phyloP scores from a whole-genome alignment of 2,113 vertebrate genomes.

The Albula goreensis region DNA sequence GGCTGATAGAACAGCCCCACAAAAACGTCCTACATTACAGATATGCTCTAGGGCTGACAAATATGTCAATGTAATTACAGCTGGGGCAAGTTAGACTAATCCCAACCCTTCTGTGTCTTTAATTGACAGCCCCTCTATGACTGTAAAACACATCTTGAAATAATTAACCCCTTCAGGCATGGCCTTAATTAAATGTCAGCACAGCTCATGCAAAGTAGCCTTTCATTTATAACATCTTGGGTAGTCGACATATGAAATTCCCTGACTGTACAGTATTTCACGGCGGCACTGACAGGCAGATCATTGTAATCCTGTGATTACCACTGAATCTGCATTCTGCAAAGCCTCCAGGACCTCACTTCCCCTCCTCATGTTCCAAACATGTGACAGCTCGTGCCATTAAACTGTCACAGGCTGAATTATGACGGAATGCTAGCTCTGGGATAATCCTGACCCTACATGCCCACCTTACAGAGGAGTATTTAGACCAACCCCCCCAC shows the following conservation, averaged over 20 bases:
- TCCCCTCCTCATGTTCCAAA: constrained; percentile 1
- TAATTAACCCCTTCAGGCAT: constrained; percentile 66
- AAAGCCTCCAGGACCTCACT: constrained; percentile 9
- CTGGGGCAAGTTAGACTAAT: constrained; percentile 50
- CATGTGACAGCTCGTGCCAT: not conserved
- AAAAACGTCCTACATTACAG: not conserved
- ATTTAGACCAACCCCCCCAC: not conserved
- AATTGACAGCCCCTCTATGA: constrained; percentile 55
- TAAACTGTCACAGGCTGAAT: not conserved
- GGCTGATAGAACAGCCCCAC: not conserved
- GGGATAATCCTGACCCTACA: constrained; percentile 11
- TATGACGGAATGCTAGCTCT: not conserved
- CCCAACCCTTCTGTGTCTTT: constrained; percentile 43
- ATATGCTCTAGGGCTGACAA: constrained; percentile 42
- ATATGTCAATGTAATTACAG: constrained; percentile 47
- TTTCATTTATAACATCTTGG: not conserved
- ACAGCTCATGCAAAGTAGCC: too few species aligned
- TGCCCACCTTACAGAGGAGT: not conserved
- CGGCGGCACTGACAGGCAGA: not conserved
- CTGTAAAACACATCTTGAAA: constrained; percentile 68
- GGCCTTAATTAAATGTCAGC: constrained; percentile 55
- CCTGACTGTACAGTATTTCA: not conserved
- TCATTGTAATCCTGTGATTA: constrained; percentile 29
- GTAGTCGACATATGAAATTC: not conserved
- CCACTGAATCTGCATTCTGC: constrained; percentile 34